phyloP scores from a whole-genome alignment of 2,797 vertebrate species.

The Esox lucius region DNA sequence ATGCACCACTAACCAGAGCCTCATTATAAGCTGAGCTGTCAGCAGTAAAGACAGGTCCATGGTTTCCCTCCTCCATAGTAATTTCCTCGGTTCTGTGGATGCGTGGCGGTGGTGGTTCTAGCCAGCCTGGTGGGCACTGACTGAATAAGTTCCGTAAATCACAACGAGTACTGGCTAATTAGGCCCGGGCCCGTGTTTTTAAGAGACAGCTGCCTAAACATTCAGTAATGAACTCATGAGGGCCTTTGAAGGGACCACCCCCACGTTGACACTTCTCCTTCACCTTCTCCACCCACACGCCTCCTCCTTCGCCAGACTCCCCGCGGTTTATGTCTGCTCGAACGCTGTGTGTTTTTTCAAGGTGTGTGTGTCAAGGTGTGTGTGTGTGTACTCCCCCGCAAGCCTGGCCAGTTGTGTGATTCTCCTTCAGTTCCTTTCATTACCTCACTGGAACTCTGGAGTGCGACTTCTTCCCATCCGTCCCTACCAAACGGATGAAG shows the following conservation, averaged over 20 bases:
- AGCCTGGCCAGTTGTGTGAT: not conserved
- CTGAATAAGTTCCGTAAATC: not conserved
- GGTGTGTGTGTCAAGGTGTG: not conserved
- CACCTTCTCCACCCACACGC: not conserved
- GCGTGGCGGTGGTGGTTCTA: not conserved
- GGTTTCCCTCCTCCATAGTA: not conserved
- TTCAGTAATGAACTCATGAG: not conserved
- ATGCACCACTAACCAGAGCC: not conserved
- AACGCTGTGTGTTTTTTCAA: not conserved
- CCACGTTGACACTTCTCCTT: not conserved
- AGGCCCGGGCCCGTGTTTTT: not conserved
- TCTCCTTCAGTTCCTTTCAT: not conserved
- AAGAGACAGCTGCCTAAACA: not conserved
- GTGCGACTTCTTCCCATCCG: not conserved
- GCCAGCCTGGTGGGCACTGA: not conserved
- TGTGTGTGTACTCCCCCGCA: not conserved
- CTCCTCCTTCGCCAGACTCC: not conserved
- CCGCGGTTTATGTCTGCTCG: not conserved
- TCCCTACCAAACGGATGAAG: not conserved
- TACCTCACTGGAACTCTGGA: not conserved
- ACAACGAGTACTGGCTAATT: not conserved
- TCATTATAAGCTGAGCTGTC: constrained; percentile 8
- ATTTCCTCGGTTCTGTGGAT: no score
- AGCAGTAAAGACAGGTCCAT: not conserved
- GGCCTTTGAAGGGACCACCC: not conserved